A percentile compares a stretch with the other conserved stretches of the same genome.
Evolutionary conservation across 2,888 invertebrate species (phyloP).

Genomic region (Xanthostigma xanthostigma): DNA sequence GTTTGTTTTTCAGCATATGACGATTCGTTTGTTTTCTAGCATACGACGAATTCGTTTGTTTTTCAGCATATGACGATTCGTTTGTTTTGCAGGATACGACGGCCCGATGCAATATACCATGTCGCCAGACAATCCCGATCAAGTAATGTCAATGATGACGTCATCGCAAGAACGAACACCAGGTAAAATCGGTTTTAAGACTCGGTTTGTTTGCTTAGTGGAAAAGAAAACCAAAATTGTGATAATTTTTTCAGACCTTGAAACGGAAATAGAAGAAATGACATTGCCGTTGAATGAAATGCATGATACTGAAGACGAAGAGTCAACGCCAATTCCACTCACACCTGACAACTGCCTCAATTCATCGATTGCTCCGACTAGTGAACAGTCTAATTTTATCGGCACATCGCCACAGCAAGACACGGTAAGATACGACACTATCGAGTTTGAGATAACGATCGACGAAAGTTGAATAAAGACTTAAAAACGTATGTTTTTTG

Average conservation of each 20-base stretch:
- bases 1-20: too few species aligned
- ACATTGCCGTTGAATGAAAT: constrained; percentile 12
- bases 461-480: constrained; percentile 3
- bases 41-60: too few species aligned
- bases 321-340: constrained; percentile 39
- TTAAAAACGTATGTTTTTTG: constrained; percentile 12
- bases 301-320: constrained; percentile 42
- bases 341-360: constrained; percentile 25
- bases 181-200: background rate
- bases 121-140: constrained; percentile 68
- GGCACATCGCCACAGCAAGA: constrained; percentile 18
- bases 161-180: background rate
- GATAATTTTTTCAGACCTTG: background rate
- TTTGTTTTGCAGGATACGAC: constrained; percentile 53
- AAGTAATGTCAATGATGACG: constrained; percentile 35
- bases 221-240: too few species aligned
- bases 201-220: background rate
- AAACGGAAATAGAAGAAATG: constrained; percentile 7
- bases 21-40: background rate
- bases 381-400: constrained; percentile 23
- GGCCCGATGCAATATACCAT: constrained; percentile 77
- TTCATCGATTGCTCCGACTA: constrained; percentile 24
- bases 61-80: too few species aligned
- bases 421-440: background rate
- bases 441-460: background rate